Conservation (phyloP, 2,113 vertebrate genomes). For the Dicaeum eximium region DNA sequence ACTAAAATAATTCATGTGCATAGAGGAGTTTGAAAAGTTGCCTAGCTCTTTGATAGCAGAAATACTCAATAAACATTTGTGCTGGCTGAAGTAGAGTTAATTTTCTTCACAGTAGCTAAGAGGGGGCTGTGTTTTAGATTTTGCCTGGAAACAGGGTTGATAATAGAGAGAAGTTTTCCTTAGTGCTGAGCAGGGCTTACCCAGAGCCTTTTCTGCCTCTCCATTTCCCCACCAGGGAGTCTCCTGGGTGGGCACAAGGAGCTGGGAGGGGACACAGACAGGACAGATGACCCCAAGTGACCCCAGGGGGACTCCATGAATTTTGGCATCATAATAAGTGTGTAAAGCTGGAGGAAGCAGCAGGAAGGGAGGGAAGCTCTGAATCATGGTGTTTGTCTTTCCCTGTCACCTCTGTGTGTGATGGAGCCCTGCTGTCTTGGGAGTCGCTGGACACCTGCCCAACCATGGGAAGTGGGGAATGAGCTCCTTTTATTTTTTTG, state of each 20-base stretch:
- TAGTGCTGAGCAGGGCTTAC: background rate
- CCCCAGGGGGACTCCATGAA: too few relatives aligned
- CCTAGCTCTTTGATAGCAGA: background rate
- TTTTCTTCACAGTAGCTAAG: background rate
- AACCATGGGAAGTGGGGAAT: background rate
- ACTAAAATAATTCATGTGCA: background rate
- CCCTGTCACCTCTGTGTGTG: accelerated
- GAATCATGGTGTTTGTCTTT: accelerated
- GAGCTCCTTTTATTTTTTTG: background rate
- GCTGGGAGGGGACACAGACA: background rate
- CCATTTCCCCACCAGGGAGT: accelerated
- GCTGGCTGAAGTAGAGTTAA: background rate
- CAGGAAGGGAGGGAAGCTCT: background rate
- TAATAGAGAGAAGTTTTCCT: background rate
- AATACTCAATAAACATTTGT: background rate
- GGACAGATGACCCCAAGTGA: background rate
- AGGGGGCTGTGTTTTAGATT: background rate
- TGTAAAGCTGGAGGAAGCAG: background rate
- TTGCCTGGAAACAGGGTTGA: background rate
- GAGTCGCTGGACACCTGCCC: background rate
- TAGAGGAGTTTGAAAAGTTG: background rate
- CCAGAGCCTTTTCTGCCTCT: background rate
- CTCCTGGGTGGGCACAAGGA: background rate
- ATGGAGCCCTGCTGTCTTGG: background rate
- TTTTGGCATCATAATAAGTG: accelerated